Evolutionary conservation across 2,113 vertebrate genomes (phyloP).

Genomic region (Dryoscopus gambensis): DNA sequence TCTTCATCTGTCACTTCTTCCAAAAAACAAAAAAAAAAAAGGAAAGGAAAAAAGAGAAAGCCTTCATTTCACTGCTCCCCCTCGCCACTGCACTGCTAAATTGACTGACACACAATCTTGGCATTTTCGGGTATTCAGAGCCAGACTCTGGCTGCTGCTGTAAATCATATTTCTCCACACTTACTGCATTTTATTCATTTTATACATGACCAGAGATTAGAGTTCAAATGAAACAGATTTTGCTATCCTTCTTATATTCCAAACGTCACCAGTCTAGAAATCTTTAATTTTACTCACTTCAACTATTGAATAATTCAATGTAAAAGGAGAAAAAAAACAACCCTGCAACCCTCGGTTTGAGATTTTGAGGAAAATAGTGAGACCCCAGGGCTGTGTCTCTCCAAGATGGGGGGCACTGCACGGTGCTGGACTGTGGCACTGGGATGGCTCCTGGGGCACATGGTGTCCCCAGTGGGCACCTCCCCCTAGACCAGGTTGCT

Average conservation of each 20-base stretch:
- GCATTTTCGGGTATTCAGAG: slow-evolving; percentile 22
- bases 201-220: slow-evolving; percentile 58
- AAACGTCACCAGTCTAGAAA: not conserved
- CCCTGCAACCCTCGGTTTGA: not conserved
- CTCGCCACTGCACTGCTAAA: not conserved
- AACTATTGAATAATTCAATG: slow-evolving; percentile 15
- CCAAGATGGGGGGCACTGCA: not conserved
- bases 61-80: not conserved
- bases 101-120: slow-evolving; percentile 30
- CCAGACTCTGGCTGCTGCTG: slow-evolving; percentile 20
- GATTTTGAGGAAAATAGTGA: not conserved
- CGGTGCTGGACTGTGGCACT: not conserved
- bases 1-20: not conserved
- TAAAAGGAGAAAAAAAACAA: not conserved
- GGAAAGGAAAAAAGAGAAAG: not conserved
- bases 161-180: slow-evolving; percentile 58
- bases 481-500: not conserved
- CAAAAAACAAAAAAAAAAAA: not conserved
- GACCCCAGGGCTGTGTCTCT: not conserved
- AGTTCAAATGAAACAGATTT: slow-evolving; percentile 66
- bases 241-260: slow-evolving; percentile 15
- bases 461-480: not conserved
- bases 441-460: not conserved
- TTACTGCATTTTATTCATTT: slow-evolving; percentile 59
- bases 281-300: slow-evolving; percentile 49